phyloP scores from a whole-genome alignment of 2,797 vertebrate species.

The Acrossocheilus fasciatus region DNA sequence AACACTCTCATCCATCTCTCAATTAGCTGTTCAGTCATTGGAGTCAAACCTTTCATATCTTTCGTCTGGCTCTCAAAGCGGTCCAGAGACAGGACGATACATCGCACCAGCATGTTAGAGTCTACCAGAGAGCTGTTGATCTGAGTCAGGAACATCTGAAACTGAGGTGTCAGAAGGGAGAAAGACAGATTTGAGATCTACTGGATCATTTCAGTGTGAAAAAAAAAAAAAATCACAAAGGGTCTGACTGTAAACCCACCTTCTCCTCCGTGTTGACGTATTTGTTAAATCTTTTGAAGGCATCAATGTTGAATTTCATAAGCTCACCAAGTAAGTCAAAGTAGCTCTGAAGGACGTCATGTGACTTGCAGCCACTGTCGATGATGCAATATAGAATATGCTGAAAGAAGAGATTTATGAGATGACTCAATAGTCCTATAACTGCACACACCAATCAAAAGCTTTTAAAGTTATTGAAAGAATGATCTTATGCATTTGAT shows the following conservation, averaged over 20 bases:
- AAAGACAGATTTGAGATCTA: constrained; percentile 1
- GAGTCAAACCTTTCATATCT: constrained; percentile 87
- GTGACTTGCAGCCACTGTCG: constrained; percentile 96
- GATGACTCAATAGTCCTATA: background rate
- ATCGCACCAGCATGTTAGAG: constrained; percentile 98
- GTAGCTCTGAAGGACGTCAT: constrained; percentile 98
- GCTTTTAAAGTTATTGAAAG: background rate
- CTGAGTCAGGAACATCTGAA: constrained; percentile 96
- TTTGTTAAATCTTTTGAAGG: constrained; percentile 98
- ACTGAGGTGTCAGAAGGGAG: constrained; percentile 76
- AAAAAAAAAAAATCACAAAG: too few species aligned
- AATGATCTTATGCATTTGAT: background rate
- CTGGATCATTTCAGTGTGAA: background rate
- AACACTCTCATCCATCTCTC: too few species aligned
- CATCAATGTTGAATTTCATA: constrained; percentile 99
- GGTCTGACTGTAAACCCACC: constrained; percentile 68
- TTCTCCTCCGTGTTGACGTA: constrained; percentile 98
- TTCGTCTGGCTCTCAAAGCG: constrained; percentile 93
- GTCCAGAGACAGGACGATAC: constrained; percentile 95
- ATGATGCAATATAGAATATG: constrained; percentile 99
- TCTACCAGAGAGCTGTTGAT: constrained; percentile 98
- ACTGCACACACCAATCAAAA: background rate
- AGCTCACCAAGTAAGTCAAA: constrained; percentile 97
- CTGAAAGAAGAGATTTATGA: constrained; percentile 70
- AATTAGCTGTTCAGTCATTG: background rate